Evolutionary conservation across 2,797 vertebrate species (phyloP).

Genomic region (Myotis myotis): DNA sequence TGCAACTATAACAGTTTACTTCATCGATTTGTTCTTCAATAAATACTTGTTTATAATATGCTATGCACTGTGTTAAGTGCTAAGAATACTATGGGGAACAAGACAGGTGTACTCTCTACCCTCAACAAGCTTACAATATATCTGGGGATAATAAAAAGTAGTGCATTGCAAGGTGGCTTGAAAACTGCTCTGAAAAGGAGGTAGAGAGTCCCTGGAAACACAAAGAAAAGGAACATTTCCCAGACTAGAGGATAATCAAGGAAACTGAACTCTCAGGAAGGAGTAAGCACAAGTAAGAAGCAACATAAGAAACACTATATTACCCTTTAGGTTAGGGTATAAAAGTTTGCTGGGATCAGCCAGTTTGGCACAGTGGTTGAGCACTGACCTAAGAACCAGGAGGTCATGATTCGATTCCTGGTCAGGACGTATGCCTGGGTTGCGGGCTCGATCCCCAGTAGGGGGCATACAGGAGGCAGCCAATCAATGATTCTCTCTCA

Average conservation of each 20-base stretch:
- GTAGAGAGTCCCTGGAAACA: not conserved
- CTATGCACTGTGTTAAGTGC: not conserved
- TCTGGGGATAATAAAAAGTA: not conserved
- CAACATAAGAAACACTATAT: not conserved
- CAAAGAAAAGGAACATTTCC: not conserved
- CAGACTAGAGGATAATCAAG: not conserved
- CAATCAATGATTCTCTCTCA: not conserved
- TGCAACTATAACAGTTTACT: not conserved
- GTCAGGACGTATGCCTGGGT: no score
- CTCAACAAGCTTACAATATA: not conserved
- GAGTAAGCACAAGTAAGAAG: not conserved
- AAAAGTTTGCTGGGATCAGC: conserved; percentile 3
- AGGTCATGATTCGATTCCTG: no score
- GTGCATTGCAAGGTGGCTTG: not conserved
- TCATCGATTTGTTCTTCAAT: conserved; percentile 5
- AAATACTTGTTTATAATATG: not conserved
- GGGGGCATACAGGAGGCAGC: not conserved
- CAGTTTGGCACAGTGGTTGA: not conserved
- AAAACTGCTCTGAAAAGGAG: not conserved
- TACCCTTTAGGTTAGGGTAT: not conserved
- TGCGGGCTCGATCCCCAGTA: no score
- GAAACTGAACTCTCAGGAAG: not conserved
- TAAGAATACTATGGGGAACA: not conserved
- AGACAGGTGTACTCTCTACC: not conserved
- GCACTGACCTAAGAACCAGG: no score